Evolutionary conservation across 2,888 invertebrate genomes (phyloP).

Genomic region (Leptinotarsa tumamoca): DNA sequence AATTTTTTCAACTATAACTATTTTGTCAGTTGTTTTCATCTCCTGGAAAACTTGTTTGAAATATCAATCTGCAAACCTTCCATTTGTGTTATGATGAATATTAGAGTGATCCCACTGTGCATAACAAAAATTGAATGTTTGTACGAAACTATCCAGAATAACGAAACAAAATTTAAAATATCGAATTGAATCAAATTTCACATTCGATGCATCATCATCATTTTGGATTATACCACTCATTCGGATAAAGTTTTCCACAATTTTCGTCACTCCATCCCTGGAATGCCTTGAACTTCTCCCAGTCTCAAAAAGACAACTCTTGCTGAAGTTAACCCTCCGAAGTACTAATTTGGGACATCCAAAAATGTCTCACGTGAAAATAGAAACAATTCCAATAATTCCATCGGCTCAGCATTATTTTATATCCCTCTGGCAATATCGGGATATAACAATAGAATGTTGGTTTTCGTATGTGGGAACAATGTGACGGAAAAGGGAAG

Average conservation of each 20-base stretch:
- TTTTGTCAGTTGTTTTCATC: too few relatives aligned
- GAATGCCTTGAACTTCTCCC: neutral
- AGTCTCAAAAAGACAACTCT: neutral
- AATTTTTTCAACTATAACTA: too few relatives aligned
- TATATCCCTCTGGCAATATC: slow-evolving; percentile 21
- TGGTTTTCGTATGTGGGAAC: slow-evolving; percentile 26
- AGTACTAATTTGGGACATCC: slow-evolving; percentile 14
- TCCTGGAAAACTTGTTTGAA: too few relatives aligned
- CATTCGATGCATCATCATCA: neutral
- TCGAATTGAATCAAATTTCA: neutral
- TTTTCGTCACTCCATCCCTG: neutral
- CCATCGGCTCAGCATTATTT: slow-evolving; percentile 21
- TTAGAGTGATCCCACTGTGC: too few relatives aligned
- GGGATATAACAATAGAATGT: slow-evolving; percentile 24
- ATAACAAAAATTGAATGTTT: too few relatives aligned
- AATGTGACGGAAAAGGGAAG: slow-evolving; percentile 23
- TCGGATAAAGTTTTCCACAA: neutral
- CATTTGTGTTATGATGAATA: too few relatives aligned
- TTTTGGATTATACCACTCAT: neutral
- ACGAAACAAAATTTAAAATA: too few relatives aligned
- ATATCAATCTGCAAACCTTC: too few relatives aligned
- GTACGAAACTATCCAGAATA: too few relatives aligned
- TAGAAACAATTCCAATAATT: slow-evolving; percentile 23
- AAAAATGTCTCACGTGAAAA: slow-evolving; percentile 22
- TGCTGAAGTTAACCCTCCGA: neutral